These are phyloP conservation scores for Passer montanus DNA, from an alignment of 2,113 vertebrate species.

Conservation along the genomic window DNA sequence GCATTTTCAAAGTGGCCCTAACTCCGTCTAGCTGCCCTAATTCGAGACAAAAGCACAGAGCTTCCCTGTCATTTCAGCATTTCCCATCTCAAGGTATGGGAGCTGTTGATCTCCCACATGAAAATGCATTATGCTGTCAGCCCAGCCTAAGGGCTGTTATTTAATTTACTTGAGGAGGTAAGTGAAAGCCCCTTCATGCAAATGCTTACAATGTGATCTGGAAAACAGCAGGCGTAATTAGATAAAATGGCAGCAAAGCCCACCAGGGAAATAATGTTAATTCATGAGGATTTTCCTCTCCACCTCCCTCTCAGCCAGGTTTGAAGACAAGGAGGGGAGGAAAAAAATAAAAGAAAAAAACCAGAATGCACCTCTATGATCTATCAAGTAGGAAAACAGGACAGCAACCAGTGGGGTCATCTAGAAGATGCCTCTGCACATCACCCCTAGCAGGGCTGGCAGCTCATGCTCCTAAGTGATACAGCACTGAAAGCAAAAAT, in stretches of 20 bases:
- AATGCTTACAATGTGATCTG: conserved; percentile 67
- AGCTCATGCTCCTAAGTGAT: neutral
- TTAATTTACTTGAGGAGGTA: conserved; percentile 71
- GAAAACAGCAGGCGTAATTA: conserved; percentile 69
- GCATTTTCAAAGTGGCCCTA: neutral
- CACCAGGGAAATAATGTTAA: conserved; percentile 60
- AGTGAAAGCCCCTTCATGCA: conserved; percentile 70
- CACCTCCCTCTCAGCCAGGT: conserved; percentile 44
- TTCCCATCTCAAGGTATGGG: conserved; percentile 50
- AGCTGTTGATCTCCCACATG: conserved; percentile 66
- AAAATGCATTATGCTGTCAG: conserved; percentile 63
- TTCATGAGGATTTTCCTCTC: conserved; percentile 55
- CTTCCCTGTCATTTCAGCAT: conserved; percentile 18
- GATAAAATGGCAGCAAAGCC: conserved; percentile 68
- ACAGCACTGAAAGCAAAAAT: neutral
- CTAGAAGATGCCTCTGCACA: neutral
- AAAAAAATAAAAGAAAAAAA: neutral
- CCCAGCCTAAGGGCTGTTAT: conserved; percentile 67
- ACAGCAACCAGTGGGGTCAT: neutral
- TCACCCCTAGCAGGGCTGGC: neutral
- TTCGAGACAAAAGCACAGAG: neutral
- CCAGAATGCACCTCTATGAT: neutral
- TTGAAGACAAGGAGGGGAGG: neutral
- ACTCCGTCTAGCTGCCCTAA: neutral
- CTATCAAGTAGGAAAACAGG: neutral